Base-by-base conservation (phyloP, 2,888 invertebrate genomes). In the Eupithecia inturbata region DNA sequence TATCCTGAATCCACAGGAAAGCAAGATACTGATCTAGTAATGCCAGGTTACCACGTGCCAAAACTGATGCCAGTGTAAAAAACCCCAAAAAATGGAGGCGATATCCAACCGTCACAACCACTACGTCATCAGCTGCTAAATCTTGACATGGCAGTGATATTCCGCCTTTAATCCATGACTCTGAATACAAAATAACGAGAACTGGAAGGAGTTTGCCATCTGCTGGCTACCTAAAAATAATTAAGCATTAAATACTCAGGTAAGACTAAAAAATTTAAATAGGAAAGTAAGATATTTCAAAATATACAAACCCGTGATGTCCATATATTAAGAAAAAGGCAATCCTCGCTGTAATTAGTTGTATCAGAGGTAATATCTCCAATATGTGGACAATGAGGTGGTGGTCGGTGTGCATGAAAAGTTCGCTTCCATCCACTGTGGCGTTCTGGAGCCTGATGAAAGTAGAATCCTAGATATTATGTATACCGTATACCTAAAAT, bases 241-340 rank as follows among this genome's bases (percentile, higher is more conserved):
- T 74, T 36, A 75, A 66, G 36, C 75, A 69, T 70, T 19, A n/a
- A 67, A 67, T 41, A 69, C 26, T 62, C 53, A 19, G 36, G 4
- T 12, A 36, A 12, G 12, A 33, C 12, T 12, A 7, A 4, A n/a
- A 36, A 63, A 36, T 22, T 26, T 33, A 53, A 41, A 16, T 19
- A 64, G 12, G 14, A 22, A 33, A 16, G n/a, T 45, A 4, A 63
- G 16, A 19, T 26, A 28, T 41, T 2, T 45, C 33, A 67, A 57
- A 26, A 45, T 22, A 36, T 49, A 75, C 83, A 79, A 82, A 96
- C 97, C 95, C 96, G 96, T 66, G 98, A 97, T 3, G 97, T 96
- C 98, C 98, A 99, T 78, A 99, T 96, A 86, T 98, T 98, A 68
- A 99, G 91, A 86, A 96, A 98, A n/a, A 99, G 95, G 84, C 99